A percentile compares a stretch with the other conserved stretches of the same genome.
These are phyloP conservation scores for Hirundo rustica DNA, from an alignment of 2,797 vertebrate genomes.

Conservation along the genomic window DNA sequence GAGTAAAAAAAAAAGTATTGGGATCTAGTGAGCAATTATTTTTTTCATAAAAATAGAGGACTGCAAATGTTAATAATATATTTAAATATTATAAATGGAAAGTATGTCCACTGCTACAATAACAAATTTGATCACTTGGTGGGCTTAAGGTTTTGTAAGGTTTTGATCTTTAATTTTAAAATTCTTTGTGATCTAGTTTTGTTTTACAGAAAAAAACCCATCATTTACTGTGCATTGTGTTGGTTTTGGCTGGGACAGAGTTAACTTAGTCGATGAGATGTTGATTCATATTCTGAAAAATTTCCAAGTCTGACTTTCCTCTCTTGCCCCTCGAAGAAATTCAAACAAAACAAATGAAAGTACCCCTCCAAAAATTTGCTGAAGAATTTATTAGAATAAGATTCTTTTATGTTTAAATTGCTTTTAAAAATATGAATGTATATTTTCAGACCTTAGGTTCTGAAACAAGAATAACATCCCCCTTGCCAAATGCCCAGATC, in stretches of 20 bases:
- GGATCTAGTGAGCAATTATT: background rate
- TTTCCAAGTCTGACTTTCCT: background rate
- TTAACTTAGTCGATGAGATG: background rate
- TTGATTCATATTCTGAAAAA: background rate
- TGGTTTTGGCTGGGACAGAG: background rate
- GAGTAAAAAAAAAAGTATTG: background rate
- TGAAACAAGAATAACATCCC: background rate
- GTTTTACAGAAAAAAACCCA: background rate
- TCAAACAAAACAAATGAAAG: background rate
- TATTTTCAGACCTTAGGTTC: background rate
- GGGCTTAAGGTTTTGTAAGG: background rate
- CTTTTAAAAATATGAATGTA: background rate
- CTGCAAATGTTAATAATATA: background rate
- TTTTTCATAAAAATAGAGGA: background rate
- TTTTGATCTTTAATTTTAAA: background rate
- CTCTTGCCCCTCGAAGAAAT: background rate
- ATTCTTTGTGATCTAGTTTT: background rate
- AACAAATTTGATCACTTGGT: background rate
- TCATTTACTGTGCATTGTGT: background rate
- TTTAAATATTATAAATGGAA: slow-evolving; percentile 25
- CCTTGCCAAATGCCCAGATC: background rate
- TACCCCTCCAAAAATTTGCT: background rate
- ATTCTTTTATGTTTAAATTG: background rate
- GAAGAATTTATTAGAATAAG: background rate
- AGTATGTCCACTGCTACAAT: background rate